Evolutionary conservation across 2,797 vertebrate species (phyloP).

Genomic region (Tragopan temminckii): DNA sequence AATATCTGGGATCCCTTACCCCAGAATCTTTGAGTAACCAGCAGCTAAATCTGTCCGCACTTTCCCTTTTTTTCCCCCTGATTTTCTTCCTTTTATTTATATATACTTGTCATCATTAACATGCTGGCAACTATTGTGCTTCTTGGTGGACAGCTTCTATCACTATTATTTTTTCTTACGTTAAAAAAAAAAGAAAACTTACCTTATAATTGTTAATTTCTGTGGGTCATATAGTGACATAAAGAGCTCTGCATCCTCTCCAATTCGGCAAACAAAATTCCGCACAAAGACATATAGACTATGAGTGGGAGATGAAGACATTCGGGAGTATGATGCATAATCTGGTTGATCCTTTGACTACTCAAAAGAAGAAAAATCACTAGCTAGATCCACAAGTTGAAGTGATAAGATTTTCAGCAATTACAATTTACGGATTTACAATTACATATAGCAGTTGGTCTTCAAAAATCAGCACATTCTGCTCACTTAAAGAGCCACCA

Average conservation of each 20-base stretch:
- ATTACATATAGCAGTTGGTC: background rate
- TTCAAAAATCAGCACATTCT: background rate
- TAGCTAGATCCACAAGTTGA: background rate
- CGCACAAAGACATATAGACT: constrained; percentile 97
- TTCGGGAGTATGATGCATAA: constrained; percentile 89
- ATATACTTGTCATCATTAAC: background rate
- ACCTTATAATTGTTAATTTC: constrained; percentile 93
- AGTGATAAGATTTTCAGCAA: background rate
- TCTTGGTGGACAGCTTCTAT: background rate
- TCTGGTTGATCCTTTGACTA: constrained; percentile 92
- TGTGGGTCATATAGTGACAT: constrained; percentile 96
- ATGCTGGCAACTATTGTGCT: background rate
- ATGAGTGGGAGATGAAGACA: constrained; percentile 94
- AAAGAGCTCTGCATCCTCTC: constrained; percentile 97
- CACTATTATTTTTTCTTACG: background rate
- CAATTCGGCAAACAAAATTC: constrained; percentile 98
- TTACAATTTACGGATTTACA: background rate
- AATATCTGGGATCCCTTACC: background rate
- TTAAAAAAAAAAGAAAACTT: background rate
- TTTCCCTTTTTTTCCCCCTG: background rate
- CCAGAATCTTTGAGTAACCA: background rate
- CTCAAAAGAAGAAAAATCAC: background rate
- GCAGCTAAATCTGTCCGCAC: background rate
- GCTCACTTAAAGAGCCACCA: background rate
- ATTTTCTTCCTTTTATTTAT: background rate